Conservation (phyloP, 2,113 vertebrate genomes). For the Artemisiospiza belli region DNA sequence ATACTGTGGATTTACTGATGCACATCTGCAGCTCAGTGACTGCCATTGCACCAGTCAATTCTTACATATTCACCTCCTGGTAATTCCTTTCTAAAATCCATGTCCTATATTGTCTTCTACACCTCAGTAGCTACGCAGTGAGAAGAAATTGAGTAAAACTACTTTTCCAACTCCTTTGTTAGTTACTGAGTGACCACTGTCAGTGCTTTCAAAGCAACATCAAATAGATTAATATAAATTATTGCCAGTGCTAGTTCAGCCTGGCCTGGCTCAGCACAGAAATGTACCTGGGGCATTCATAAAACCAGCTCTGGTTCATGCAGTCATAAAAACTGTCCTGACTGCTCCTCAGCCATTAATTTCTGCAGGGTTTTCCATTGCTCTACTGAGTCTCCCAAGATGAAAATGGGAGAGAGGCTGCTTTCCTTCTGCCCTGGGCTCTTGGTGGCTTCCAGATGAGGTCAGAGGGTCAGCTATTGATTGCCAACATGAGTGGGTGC, state of each 20-base stretch:
- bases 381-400: background rate
- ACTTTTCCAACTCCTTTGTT: background rate
- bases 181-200: background rate
- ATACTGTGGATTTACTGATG: background rate
- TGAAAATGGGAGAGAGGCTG: background rate
- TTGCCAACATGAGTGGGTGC: background rate
- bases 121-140: constrained; percentile 2
- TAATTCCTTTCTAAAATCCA: constrained; percentile 16
- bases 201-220: background rate
- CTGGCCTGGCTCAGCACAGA: background rate
- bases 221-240: background rate
- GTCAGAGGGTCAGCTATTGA: background rate
- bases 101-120: background rate
- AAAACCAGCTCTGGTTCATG: background rate
- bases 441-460: background rate
- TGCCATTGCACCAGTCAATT: background rate
- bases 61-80: background rate
- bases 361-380: background rate
- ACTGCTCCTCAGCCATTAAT: background rate
- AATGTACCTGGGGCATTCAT: background rate
- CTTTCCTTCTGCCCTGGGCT: background rate
- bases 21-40: background rate
- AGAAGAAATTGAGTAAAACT: background rate
- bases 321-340: background rate
- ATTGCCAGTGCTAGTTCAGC: background rate